phyloP scores from a whole-genome alignment of 2,888 invertebrate species.

The Leptinotarsa tumamoca region DNA sequence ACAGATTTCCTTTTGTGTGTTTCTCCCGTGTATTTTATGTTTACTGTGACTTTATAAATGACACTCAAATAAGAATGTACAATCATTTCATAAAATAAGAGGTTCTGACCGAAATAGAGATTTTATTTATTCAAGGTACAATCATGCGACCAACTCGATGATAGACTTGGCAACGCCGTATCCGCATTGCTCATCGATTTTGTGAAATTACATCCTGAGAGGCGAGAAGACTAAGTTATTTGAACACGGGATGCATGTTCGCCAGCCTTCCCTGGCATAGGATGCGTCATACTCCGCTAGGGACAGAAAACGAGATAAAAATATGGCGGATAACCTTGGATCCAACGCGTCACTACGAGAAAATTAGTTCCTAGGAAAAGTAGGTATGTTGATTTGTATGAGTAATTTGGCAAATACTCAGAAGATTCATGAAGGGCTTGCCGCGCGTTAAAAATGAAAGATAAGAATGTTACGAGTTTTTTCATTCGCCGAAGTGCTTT shows the following conservation, averaged over 20 bases:
- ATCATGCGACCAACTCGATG: neutral
- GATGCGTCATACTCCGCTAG: constrained; percentile 33
- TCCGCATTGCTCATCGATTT: constrained; percentile 60
- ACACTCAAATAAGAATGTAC: too few relatives aligned
- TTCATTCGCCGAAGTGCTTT: neutral
- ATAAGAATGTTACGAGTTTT: neutral
- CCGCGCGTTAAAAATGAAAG: neutral
- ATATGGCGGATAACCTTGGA: constrained; percentile 25
- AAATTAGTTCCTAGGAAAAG: constrained; percentile 20
- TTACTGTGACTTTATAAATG: too few relatives aligned
- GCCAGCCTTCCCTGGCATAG: constrained; percentile 10
- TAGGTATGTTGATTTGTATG: neutral
- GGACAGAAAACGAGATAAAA: constrained; percentile 20
- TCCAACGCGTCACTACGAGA: constrained; percentile 21
- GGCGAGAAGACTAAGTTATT: constrained; percentile 32
- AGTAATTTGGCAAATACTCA: constrained; percentile 15
- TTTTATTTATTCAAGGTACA: neutral
- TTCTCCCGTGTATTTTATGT: too few relatives aligned
- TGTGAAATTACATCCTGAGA: constrained; percentile 52
- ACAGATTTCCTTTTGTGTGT: too few relatives aligned
- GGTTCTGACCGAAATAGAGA: neutral
- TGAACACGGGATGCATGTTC: constrained; percentile 27
- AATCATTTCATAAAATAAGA: too few relatives aligned
- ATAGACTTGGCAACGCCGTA: constrained; percentile 41
- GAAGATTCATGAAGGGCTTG: constrained; percentile 3